Percentiles rank a stretch among this genome's conserved stretches.
Evolutionary conservation across 2,113 vertebrate species (phyloP).

Genomic region (Trogon surrucura): DNA sequence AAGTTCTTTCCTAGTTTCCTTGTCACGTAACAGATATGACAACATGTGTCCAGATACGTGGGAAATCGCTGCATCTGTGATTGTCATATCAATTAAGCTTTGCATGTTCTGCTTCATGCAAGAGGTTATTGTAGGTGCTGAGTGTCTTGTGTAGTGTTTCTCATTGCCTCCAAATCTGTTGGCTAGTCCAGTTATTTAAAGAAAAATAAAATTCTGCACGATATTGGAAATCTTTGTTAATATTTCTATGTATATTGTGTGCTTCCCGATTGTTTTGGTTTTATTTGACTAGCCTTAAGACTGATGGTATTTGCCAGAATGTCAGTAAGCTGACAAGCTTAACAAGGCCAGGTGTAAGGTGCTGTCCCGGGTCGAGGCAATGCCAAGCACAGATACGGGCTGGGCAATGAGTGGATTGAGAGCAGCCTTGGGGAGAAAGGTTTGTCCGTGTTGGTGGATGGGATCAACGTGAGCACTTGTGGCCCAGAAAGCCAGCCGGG

Average conservation of each 20-base stretch:
- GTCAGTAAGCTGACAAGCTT: neutral
- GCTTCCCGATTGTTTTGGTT: neutral
- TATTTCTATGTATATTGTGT: neutral
- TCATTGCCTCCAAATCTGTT: slow-evolving; percentile 11
- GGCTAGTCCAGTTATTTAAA: slow-evolving; percentile 5
- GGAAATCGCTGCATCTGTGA: neutral
- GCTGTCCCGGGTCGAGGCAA: no score
- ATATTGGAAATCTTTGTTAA: neutral
- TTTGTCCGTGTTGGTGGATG: no score
- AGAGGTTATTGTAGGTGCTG: slow-evolving; percentile 13
- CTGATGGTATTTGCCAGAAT: neutral
- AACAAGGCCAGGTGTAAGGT: no score
- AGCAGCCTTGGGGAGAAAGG: no score
- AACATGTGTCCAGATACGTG: neutral
- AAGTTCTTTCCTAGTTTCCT: neutral
- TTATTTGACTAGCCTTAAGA: neutral
- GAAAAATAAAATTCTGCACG: neutral
- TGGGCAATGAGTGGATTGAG: no score
- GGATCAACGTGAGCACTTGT: no score
- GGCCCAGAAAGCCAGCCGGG: no score
- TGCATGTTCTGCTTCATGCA: neutral
- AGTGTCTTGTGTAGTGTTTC: neutral
- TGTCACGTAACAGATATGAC: neutral
- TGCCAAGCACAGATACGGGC: no score
- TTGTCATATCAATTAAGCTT: neutral